Evolutionary conservation across 2,797 vertebrate genomes (phyloP).

Genomic region (Hozukius guyotensis): DNA sequence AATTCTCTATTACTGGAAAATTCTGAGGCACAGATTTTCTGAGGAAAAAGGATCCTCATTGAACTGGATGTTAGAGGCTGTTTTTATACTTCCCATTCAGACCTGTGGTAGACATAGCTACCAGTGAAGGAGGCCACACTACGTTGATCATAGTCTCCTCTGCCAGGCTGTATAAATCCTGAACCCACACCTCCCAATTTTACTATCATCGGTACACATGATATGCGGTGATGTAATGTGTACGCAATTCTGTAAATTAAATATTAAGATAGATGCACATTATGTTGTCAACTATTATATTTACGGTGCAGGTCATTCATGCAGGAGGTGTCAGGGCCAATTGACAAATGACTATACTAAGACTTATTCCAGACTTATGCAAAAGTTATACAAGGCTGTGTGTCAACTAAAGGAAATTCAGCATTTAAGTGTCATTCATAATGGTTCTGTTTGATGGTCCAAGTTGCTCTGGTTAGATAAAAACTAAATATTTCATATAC

Average conservation of each 20-base stretch:
- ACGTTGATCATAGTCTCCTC: conserved; percentile 22
- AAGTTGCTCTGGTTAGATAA: neutral
- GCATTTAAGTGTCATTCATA: neutral
- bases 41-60: neutral
- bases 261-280: neutral
- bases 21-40: neutral
- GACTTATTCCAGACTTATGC: neutral
- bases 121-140: neutral
- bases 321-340: neutral
- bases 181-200: neutral
- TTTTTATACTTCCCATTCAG: neutral
- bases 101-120: neutral
- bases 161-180: conserved; percentile 1
- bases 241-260: neutral
- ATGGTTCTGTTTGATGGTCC: neutral
- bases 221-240: neutral
- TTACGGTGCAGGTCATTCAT: neutral
- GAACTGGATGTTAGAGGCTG: neutral
- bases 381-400: neutral
- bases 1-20: neutral
- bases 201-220: neutral
- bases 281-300: neutral
- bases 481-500: neutral
- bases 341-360: neutral
- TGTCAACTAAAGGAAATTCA: neutral